These are phyloP conservation scores for Gasterosteus nipponicus DNA, from an alignment of 2,113 vertebrate genomes.

Conservation along the genomic window DNA sequence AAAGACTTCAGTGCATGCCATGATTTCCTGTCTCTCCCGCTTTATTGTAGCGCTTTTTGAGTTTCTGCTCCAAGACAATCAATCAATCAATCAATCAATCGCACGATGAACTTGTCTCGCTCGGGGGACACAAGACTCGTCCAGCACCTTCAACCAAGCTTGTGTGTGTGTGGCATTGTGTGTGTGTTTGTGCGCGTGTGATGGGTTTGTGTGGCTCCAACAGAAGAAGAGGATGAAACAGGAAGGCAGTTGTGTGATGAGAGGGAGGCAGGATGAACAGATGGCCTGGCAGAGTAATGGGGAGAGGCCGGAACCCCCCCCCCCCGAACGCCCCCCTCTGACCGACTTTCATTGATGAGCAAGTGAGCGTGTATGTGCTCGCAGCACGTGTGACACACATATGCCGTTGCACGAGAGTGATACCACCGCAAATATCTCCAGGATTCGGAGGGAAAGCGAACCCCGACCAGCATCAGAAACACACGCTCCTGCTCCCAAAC, in stretches of 20 bases:
- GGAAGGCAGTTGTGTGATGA: constrained; percentile 69
- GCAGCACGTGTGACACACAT: constrained; percentile 50
- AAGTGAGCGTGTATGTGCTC: constrained; percentile 11
- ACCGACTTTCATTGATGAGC: constrained; percentile 72
- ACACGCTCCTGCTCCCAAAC: constrained; percentile 12
- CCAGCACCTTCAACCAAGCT: too few relatives aligned
- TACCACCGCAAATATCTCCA: constrained; percentile 48
- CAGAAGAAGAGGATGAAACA: constrained; percentile 69
- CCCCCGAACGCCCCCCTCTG: constrained; percentile 33
- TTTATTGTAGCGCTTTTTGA: neutral
- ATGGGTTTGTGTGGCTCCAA: constrained; percentile 8
- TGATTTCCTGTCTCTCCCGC: neutral
- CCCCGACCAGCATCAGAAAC: constrained; percentile 13
- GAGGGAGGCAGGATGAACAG: constrained; percentile 67
- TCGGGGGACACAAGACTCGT: constrained; percentile 4
- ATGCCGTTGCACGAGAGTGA: constrained; percentile 53
- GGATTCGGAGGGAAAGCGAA: neutral
- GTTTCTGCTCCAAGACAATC: neutral
- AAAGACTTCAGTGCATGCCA: neutral
- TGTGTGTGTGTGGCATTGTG: constrained; percentile 5
- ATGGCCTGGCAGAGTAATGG: constrained; percentile 70
- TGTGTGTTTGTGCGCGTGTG: constrained; percentile 32
- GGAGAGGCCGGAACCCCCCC: constrained; percentile 66
- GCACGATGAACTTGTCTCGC: constrained; percentile 9
- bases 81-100: neutral